phyloP scores from a whole-genome alignment of 2,888 invertebrate genomes.

The Andrena minutula region DNA sequence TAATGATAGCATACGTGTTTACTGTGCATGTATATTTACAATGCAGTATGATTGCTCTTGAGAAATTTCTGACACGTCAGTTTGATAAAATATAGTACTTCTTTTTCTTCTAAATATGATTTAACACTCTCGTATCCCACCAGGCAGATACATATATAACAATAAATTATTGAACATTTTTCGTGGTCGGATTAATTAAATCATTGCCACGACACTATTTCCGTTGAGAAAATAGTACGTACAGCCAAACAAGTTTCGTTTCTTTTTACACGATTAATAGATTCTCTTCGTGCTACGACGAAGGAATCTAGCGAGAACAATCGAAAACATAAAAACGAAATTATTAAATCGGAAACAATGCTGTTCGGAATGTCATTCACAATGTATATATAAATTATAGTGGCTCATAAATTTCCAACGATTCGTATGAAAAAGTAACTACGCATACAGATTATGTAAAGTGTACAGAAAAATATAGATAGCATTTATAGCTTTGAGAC shows the following conservation, averaged over 20 bases:
- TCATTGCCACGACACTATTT: slow-evolving; percentile 45
- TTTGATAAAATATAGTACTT: slow-evolving; percentile 65
- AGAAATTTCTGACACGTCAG: slow-evolving; percentile 56
- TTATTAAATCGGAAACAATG: slow-evolving; percentile 30
- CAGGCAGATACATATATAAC: slow-evolving; percentile 56
- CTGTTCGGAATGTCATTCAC: slow-evolving; percentile 58
- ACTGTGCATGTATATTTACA: slow-evolving; percentile 67
- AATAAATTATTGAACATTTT: slow-evolving; percentile 67
- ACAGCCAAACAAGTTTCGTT: slow-evolving; percentile 38
- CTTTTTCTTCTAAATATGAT: slow-evolving; percentile 53
- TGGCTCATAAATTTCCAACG: slow-evolving; percentile 37
- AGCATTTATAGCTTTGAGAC: slow-evolving; percentile 31
- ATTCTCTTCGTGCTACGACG: slow-evolving; percentile 19
- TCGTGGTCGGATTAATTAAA: slow-evolving; percentile 53
- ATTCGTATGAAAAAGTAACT: slow-evolving; percentile 44
- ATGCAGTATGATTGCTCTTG: slow-evolving; percentile 59
- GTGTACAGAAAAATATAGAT: slow-evolving; percentile 35
- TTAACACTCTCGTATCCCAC: slow-evolving; percentile 57
- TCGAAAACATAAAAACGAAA: slow-evolving; percentile 24
- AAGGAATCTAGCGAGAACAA: slow-evolving; percentile 20
- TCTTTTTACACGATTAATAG: slow-evolving; percentile 30
- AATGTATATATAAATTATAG: slow-evolving; percentile 32
- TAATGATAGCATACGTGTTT: slow-evolving; percentile 55
- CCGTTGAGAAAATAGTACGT: slow-evolving; percentile 48
- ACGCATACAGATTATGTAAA: slow-evolving; percentile 28